Percentiles rank a stretch among this genome's conserved stretches.
Evolutionary conservation across 35 echinoderm and acorn worm species (phyloP).

Genomic region (Ophiothrix spiculata): DNA sequence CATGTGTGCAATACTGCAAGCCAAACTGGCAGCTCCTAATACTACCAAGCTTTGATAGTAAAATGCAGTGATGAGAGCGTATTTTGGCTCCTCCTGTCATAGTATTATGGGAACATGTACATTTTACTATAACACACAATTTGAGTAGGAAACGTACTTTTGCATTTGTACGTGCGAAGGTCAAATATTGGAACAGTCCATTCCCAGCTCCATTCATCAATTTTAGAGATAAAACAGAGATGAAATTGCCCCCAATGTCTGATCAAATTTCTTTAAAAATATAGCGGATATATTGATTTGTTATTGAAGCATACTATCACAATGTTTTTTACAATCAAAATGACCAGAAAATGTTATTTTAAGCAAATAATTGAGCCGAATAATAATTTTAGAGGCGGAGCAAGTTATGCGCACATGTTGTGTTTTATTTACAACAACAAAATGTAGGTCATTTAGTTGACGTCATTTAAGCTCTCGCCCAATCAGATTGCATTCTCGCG

Average conservation of each 20-base stretch:
- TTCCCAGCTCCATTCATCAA: background rate
- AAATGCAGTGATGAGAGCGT: no score
- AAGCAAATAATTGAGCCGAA: background rate
- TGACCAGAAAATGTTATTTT: background rate
- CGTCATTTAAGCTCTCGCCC: background rate
- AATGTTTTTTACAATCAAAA: background rate
- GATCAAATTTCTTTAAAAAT: background rate
- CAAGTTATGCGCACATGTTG: background rate
- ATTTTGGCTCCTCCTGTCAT: no score
- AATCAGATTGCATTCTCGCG: background rate
- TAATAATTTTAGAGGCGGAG: background rate
- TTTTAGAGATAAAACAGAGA: no score
- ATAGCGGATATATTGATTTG: background rate
- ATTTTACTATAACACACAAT: no score
- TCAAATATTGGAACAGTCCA: background rate
- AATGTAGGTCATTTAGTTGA: conserved; percentile 6
- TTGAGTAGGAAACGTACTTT: no score
- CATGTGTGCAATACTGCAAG: no score
- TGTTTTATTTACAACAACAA: conserved; percentile 16
- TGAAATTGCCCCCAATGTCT: background rate
- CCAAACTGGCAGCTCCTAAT: no score
- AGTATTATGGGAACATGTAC: no score
- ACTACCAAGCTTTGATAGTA: no score
- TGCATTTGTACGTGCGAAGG: no score
- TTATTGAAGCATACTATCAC: background rate